A percentile compares a stretch with the other conserved stretches of the same genome.
phyloP scores from a whole-genome alignment of 2,113 vertebrate genomes.

The Phylloscopus whistleri region DNA sequence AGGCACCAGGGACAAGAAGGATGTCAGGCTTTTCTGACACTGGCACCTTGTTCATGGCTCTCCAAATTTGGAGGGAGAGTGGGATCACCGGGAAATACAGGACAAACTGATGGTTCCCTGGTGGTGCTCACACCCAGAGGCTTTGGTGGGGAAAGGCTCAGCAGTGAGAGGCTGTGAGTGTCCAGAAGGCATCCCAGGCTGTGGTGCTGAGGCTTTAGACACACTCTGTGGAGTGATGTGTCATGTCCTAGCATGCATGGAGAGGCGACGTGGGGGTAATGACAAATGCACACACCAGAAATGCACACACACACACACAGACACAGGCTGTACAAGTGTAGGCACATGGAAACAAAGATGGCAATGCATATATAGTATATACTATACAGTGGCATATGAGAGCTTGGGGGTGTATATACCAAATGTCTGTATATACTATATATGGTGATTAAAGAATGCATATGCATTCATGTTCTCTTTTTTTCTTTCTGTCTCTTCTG shows the following conservation, averaged over 20 bases:
- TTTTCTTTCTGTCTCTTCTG: conserved; percentile 38
- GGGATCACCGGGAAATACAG: background rate
- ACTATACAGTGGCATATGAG: background rate
- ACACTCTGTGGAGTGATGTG: accelerated
- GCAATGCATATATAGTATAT: background rate
- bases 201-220: background rate
- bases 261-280: background rate
- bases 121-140: background rate
- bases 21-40: background rate
- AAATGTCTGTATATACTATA: conserved; percentile 61
- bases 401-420: conserved; percentile 18
- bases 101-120: background rate
- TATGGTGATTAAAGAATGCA: background rate
- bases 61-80: accelerated
- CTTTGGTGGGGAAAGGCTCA: background rate
- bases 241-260: accelerated
- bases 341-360: conserved; percentile 13
- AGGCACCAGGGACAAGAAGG: background rate
- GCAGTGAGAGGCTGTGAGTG: background rate
- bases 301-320: background rate
- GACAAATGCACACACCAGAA: background rate
- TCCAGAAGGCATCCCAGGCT: background rate
- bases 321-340: background rate
- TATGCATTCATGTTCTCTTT: conserved; percentile 47
- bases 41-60: background rate